Percentiles rank a stretch among this genome's conserved stretches.
Evolutionary conservation across 2,113 vertebrate genomes (phyloP).

Genomic region (Oxyruncus cristatus): DNA sequence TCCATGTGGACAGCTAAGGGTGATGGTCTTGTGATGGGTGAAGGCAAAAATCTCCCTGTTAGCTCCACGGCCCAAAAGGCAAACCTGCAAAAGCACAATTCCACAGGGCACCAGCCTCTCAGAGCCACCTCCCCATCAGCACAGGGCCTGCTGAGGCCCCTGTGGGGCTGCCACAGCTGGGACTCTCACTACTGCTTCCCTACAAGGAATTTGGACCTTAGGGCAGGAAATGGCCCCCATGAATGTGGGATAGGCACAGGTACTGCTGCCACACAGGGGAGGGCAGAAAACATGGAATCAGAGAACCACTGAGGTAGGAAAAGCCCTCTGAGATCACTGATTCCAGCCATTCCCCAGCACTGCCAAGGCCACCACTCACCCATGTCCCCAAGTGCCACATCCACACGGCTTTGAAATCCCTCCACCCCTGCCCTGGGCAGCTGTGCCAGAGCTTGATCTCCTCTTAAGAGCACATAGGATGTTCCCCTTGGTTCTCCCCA

Average conservation of each 20-base stretch:
- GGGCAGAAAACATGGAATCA: not conserved
- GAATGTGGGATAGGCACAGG: not conserved
- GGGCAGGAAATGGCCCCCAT: not conserved
- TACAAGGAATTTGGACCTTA: not conserved
- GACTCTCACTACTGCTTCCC: not conserved
- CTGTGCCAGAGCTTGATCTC: not conserved
- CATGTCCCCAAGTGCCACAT: not conserved
- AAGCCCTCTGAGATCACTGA: not conserved
- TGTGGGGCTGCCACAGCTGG: not conserved
- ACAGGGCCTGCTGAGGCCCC: not conserved
- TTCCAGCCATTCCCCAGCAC: not conserved
- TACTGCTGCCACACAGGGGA: not conserved
- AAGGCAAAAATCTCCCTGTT: not conserved
- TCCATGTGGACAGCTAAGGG: fast-evolving
- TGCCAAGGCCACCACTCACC: not conserved
- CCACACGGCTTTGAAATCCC: not conserved
- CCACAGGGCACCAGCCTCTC: not conserved
- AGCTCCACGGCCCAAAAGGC: not conserved
- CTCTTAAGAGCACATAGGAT: not conserved
- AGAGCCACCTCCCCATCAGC: not conserved
- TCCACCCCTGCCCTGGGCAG: not conserved
- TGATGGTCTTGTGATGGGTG: not conserved
- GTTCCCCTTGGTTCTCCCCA: not conserved
- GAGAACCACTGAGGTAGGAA: not conserved
- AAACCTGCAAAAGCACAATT: not conserved